phyloP scores from a whole-genome alignment of 2,797 vertebrate genomes.

The Hippoglossus hippoglossus region DNA sequence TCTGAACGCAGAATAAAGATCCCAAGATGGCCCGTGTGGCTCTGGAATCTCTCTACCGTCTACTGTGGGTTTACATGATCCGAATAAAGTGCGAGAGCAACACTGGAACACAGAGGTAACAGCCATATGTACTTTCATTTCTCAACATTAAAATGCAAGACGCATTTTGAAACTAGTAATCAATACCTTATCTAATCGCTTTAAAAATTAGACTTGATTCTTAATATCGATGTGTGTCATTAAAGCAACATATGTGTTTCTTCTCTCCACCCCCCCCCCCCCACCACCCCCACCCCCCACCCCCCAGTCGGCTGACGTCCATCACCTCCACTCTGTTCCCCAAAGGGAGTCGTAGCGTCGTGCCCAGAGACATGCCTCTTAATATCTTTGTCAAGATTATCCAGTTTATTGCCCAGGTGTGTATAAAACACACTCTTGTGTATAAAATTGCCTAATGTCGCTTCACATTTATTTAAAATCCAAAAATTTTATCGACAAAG shows the following conservation, averaged over 20 bases:
- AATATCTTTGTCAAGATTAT: slow-evolving; percentile 99
- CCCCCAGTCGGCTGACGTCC: slow-evolving; percentile 93
- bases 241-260: background rate
- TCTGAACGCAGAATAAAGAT: slow-evolving; percentile 91
- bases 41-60: slow-evolving; percentile 95
- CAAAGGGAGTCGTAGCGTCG: slow-evolving; percentile 96
- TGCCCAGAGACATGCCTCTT: slow-evolving; percentile 98
- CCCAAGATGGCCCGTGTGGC: slow-evolving; percentile 99
- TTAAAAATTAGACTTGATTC: background rate
- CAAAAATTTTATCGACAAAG: background rate
- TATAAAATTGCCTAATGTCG: background rate
- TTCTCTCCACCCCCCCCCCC: no score
- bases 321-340: slow-evolving; percentile 98
- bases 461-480: background rate
- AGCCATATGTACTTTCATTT: background rate
- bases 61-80: slow-evolving; percentile 99
- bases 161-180: background rate
- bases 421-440: slow-evolving; percentile 4
- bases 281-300: no score
- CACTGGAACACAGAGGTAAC: slow-evolving; percentile 97
- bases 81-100: slow-evolving; percentile 99
- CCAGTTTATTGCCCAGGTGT: slow-evolving; percentile 98
- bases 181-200: background rate
- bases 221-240: no score
- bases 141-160: background rate